Evolutionary conservation across 2,888 invertebrate genomes (phyloP).

Genomic region (Nephrotoma guestfalica): DNA sequence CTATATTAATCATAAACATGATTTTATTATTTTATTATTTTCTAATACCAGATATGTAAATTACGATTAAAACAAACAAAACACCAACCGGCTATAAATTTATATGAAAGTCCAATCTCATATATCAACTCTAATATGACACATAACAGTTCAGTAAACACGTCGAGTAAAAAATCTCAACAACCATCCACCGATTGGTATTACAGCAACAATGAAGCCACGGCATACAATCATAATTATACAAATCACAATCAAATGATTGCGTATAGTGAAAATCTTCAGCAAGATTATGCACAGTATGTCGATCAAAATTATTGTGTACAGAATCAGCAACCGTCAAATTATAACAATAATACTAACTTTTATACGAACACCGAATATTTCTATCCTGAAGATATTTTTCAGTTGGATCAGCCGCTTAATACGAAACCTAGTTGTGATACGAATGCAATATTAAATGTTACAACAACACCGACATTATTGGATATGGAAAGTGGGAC

Average conservation of each 20-base stretch:
- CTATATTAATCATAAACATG: background rate
- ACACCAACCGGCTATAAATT: background rate
- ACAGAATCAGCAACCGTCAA: background rate
- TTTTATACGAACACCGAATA: slow-evolving; percentile 34
- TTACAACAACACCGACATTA: slow-evolving; percentile 8
- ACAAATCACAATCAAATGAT: background rate
- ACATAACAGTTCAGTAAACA: background rate
- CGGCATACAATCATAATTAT: background rate
- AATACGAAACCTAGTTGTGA: background rate
- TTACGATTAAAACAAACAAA: slow-evolving; percentile 19
- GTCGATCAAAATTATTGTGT: background rate
- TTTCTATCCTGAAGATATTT: slow-evolving; percentile 64
- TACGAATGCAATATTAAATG: background rate
- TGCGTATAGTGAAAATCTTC: background rate
- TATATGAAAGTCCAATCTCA: background rate
- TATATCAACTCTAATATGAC: background rate
- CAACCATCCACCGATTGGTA: background rate
- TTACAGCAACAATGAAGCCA: background rate
- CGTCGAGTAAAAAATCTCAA: background rate
- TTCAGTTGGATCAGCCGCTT: slow-evolving; percentile 59
- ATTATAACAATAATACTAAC: background rate
- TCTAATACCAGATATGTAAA: slow-evolving; percentile 16
- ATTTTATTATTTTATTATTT: background rate
- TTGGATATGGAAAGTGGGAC: slow-evolving; percentile 9
- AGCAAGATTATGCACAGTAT: background rate